Base-by-base conservation (phyloP, 1,140 invertebrate genomes). In the Calosoma granatense region DNA sequence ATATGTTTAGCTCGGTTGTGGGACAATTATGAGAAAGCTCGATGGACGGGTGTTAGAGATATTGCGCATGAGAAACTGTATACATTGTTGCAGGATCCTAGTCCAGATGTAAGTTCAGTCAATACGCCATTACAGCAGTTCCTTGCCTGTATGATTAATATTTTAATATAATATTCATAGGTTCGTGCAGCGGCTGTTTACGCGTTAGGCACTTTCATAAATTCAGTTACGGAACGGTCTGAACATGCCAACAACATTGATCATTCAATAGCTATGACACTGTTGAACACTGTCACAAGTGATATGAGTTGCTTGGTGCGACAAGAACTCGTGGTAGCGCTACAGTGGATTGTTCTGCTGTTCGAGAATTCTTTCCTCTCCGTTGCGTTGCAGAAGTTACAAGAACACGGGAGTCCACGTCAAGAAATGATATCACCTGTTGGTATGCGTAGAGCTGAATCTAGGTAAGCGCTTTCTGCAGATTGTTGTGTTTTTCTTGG, bases 1-100 rank as follows among this genome's bases (percentile, higher is more conserved):
- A 84, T 98, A 51, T 94, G 90, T 69, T 78, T 99, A 52, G 94
- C 90, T n/a, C 78, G 91, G 67, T 79, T 96, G 22, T 99, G 96
- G 97, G 85, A 88, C 59, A 86, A 92, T 67, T 96, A 88, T 71
- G 91, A 95, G 66, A 86, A 87, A 67, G 94, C 95, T 19, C 80
- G 93, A 57, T 97, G 95, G 94, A 92, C 90, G 52, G 95, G 93
- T 9, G 94, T 94, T 12, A 77, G 96, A n/a, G 93, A 97, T 69
- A 85, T 86, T 59, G 94, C 95, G 4, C 93, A 97, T 74, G 95
- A 98, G 71, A 97, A 97, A 75, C 78, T 97, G 1, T 90, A 85
- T 64, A 80, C 74, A 23, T 75, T 96, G 51, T 74, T 97, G 6
- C 74, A 80, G 55, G 91, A 96, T 76, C 75, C 82, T 22, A 82